Percentiles rank a stretch among this genome's conserved stretches.
phyloP scores from a whole-genome alignment of 2,113 vertebrate species.

The Rhegmatorhina hoffmannsi region DNA sequence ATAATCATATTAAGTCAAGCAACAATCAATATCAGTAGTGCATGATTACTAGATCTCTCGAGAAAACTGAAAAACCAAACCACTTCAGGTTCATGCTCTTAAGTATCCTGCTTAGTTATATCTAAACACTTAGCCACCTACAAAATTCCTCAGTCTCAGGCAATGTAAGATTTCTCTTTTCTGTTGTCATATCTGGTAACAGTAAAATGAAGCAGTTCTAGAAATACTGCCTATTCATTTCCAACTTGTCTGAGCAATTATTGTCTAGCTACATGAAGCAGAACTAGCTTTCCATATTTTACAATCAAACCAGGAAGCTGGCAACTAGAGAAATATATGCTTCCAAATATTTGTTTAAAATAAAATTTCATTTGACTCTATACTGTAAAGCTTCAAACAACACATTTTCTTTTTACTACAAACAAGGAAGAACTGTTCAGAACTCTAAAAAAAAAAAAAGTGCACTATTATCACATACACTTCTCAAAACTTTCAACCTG shows the following conservation, averaged over 20 bases:
- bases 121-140: not conserved
- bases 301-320: not conserved
- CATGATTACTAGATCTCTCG: not conserved
- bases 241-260: not conserved
- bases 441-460: not conserved
- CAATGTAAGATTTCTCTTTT: not conserved
- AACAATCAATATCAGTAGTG: constrained; percentile 13
- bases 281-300: not conserved
- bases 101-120: not conserved
- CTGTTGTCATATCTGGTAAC: not conserved
- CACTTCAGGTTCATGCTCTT: not conserved
- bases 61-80: not conserved
- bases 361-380: not conserved
- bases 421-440: not conserved
- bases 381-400: not conserved
- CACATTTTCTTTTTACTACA: not conserved
- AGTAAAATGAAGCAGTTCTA: not conserved
- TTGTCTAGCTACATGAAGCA: not conserved
- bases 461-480: not conserved
- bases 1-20: constrained; percentile 11
- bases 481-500: not conserved
- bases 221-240: not conserved
- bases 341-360: not conserved
- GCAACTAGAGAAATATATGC: not conserved
- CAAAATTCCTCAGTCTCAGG: not conserved